Evolutionary conservation across 2,797 vertebrate species (phyloP), one percentile per base, ranked within the genome.

Genomic region (Hozukius guyotensis): DNA sequence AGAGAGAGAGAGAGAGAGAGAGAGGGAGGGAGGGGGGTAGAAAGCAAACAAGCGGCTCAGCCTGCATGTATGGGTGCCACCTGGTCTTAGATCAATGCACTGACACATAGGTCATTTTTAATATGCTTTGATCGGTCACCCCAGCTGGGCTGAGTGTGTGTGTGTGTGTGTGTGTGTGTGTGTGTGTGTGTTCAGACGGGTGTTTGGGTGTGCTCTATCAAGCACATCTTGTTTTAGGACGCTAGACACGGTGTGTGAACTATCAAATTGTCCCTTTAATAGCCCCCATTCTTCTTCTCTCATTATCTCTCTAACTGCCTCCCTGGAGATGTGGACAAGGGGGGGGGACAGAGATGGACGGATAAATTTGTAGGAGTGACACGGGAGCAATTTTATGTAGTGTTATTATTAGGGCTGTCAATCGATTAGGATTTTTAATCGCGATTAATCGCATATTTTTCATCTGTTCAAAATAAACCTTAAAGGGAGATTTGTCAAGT

Each of bases 231-330:
- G 92, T 95, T 93, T 93, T 75, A 82, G 87, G 87, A 92, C 13
- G 52, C 75, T 65, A 56, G 85, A 93, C 94, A 90, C 75, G 79
- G 90, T 90, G 92, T 88, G 86, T 88, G 88, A 93, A 92, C 93
- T 83, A 90, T 91, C 88, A 94, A 95, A 95, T 92, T 90, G 93
- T 93, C 84, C 85, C 82, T 92, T 91, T 96, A 96, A 95, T 95
- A 89, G 92, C 88, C 82, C 80, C 80, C 87, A 92, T 94, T 95
- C 89, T 92, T 94, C 94, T 92, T 92, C 82, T 64, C 88, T 93
- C 93, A 94, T 94, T 95, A 94, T 94, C 90, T 93, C 88, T 85
- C 74, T 68, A 66, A 24, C 78, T 32, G 80, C 71, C 80, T 25
- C 22, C 82, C 81, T 2, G 77, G 77, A 85, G 82, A 76, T 36